Base-by-base conservation (phyloP, 1,140 invertebrate species). In the Hypsibius dujardini region DNA sequence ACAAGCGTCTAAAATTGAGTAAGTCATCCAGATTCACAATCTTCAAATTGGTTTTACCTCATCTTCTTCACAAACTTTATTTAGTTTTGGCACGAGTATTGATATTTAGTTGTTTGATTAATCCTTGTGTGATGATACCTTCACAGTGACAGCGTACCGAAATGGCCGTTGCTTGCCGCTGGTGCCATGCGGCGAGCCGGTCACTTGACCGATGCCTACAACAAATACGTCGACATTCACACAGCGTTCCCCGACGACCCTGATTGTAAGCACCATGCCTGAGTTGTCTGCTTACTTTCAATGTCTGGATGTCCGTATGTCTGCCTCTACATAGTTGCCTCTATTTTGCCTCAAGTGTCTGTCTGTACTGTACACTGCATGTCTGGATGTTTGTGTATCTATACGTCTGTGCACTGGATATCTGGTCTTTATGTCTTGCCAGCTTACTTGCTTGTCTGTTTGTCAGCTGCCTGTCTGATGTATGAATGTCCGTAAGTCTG, bases 1-100 rank as follows among this genome's bases (percentile, higher is more conserved):
- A 79, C 86, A 87, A 77, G 91, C 92, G 0, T 85, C 89, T 2
- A 81, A 90, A n/a, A 85, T 92, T 75, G 87, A 92, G 84, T 84
- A 77, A 80, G 82, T 7, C 12, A 67, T 15, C 12, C 3, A 67
- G 7, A 15, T 15, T 15, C 62, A 7, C 3, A 7, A 67, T 42
- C 42, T 15, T 12, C 12, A 45, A 67, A 15, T 7, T 67, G 45
- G 12, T 67, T 67, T 12, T 67, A 67, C 45, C 42, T 67, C 45
- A 15, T 42, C 12, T 12, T 15, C 12, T 7, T 12, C 50, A 56
- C n/a, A 56, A 7, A 56, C 50, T 0, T 56, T n/a, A 56, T 56
- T 12, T 7, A 12, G n/a, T 56, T 56, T 12, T 56, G 50, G n/a
- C 7, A 56, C n/a, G n/a, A 56, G 50, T 56, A 28, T 56, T 56